These are phyloP conservation scores for Alectura lathami DNA, from an alignment of 2,113 vertebrate species.

Conservation along the genomic window DNA sequence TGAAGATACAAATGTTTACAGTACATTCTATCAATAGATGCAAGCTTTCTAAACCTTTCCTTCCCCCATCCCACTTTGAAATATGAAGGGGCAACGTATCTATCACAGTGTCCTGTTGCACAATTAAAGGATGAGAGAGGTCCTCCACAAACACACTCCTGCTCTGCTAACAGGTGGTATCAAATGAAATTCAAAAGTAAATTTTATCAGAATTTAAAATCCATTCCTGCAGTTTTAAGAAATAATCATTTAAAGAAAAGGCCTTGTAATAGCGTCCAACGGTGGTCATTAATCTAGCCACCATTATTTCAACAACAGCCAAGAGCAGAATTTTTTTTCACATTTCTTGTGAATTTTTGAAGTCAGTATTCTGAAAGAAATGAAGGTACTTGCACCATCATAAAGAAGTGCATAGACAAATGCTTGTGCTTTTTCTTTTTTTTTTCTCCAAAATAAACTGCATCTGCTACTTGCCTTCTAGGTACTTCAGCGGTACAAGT, in stretches of 20 bases:
- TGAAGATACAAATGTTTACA: background rate
- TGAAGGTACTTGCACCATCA: background rate
- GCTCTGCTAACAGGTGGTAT: background rate
- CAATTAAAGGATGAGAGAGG: background rate
- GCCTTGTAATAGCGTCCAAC: background rate
- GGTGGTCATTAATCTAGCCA: background rate
- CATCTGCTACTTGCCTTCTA: background rate
- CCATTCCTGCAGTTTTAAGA: background rate
- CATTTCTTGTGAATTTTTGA: background rate
- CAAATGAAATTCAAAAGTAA: background rate
- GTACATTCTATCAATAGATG: background rate
- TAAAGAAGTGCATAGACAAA: background rate
- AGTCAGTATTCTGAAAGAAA: background rate
- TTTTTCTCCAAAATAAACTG: background rate
- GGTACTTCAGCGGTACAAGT: background rate
- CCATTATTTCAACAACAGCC: background rate
- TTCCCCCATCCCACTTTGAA: background rate
- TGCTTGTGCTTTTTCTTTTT: background rate
- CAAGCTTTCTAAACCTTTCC: background rate
- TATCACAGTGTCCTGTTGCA: background rate
- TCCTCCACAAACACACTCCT: background rate
- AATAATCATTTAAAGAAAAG: background rate
- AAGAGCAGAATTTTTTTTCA: background rate
- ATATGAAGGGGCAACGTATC: background rate
- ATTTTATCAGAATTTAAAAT: background rate